Evolutionary conservation across 2,113 vertebrate species (phyloP).

Genomic region (Pyxicephalus adspersus): DNA sequence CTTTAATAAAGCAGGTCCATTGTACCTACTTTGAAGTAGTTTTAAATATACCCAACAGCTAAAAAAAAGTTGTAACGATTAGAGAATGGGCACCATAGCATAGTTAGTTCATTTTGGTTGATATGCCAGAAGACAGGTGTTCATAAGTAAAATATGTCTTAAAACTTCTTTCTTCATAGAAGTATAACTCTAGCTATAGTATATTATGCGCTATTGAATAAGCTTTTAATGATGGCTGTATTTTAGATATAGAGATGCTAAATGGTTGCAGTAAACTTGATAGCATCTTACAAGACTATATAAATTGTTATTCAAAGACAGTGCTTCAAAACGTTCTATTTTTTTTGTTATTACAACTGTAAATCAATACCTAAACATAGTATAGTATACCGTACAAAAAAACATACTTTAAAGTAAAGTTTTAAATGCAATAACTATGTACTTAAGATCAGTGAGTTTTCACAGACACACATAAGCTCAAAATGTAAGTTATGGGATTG

Average conservation of each 20-base stretch:
- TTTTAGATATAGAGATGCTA: neutral
- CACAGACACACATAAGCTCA: neutral
- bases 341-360: neutral
- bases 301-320: neutral
- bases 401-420: neutral
- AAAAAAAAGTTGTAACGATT: too few species aligned
- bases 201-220: neutral
- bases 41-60: too few species aligned
- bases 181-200: too few species aligned
- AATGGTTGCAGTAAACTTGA: neutral
- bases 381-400: neutral
- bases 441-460: neutral
- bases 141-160: too few species aligned
- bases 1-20: too few species aligned
- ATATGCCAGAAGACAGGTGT: too few species aligned
- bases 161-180: too few species aligned
- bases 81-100: too few species aligned
- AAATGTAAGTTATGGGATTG: slow-evolving; percentile 3
- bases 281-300: neutral
- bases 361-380: slow-evolving; percentile 13
- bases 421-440: slow-evolving; percentile 1
- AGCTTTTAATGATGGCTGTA: neutral
- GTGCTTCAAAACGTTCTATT: neutral
- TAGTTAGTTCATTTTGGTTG: too few species aligned
- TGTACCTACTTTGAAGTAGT: too few species aligned